phyloP scores from a whole-genome alignment of 2,113 vertebrate genomes.

The Larimichthys polyactis region DNA sequence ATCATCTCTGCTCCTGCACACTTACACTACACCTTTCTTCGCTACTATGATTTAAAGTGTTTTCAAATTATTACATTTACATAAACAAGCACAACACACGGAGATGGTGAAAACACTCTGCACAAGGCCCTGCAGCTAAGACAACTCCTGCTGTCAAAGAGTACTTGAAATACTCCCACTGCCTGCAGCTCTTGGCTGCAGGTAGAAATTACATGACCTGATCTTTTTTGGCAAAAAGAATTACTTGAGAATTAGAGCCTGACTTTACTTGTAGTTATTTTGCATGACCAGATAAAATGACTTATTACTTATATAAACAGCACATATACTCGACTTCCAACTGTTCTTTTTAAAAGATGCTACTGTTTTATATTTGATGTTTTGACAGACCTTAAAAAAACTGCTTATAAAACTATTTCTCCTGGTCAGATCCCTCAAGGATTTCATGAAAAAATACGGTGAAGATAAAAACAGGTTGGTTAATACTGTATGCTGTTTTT shows the following conservation, averaged over 20 bases:
- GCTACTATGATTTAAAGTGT: not conserved
- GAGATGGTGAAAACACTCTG: not conserved
- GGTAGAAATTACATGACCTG: constrained; percentile 11
- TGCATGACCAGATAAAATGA: not conserved
- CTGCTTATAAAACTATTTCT: too few species aligned
- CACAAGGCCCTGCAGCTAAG: constrained; percentile 44
- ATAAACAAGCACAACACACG: constrained; percentile 6
- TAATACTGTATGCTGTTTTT: not conserved
- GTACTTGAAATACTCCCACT: constrained; percentile 30
- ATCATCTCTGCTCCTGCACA: not conserved
- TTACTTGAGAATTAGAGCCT: constrained; percentile 9
- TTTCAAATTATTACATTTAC: constrained; percentile 21
- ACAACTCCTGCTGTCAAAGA: constrained; percentile 50
- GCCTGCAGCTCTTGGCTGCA: constrained; percentile 28
- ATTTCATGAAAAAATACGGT: not conserved
- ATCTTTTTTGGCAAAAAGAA: not conserved
- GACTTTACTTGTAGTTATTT: constrained; percentile 7
- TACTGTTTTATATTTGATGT: not conserved
- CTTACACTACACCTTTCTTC: constrained; percentile 21
- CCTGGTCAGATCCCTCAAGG: not conserved
- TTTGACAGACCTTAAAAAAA: not conserved
- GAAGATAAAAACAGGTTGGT: not conserved
- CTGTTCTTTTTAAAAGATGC: not conserved
- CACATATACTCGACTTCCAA: not conserved
- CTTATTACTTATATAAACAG: not conserved